Base-by-base conservation (phyloP, 1,140 invertebrate genomes). In the Calephelis nemesis region DNA sequence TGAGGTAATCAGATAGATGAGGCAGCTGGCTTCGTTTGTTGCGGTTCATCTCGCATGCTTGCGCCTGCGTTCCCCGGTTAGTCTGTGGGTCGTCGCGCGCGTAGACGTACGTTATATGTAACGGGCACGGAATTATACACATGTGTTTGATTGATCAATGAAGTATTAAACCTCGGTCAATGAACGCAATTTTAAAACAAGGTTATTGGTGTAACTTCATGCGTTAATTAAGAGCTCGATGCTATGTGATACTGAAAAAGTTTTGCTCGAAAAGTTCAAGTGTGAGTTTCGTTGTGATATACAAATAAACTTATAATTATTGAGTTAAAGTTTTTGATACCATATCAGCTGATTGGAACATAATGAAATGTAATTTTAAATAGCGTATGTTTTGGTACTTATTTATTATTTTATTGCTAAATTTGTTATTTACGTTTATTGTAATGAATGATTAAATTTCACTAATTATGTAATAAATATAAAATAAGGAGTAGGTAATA, bases 1-100 rank as follows among this genome's bases (percentile, higher is more conserved):
- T 87, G 85, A 87, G 81, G 83, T 87, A 88, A 88, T 85, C 82
- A 76, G 81, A 83, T 87, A 85, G 81, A 82, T 74, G 72, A 74
- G 71, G 81, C 84, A 84, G 83, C 85, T 85, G 81, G 72, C 68
- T 77, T 71, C 58, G 65, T 75, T 74, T 74, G 76, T 76, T 81
- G 81, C 83, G 78, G 83, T 83, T 81, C 85, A 87, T 89, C 85
- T 87, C 82, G 72, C 69, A 67, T 73, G 74, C 67, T 67, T 74
- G 75, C 75, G 74, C 73, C 77, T 70, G 71, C 75, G 74, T 67
- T 70, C 69, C 71, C 62, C 30, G 62, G 68, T 85, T 84, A 91
- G 88, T 91, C 82, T 82, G 77, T 77, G 66, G 68, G 68, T 72
- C 73, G 85, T 75, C 87, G 88, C 85, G 88, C 87, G 77, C 79